Evolutionary conservation across 2,113 vertebrate genomes (phyloP), one percentile per base, ranked within the genome.

Genomic region (Galemys pyrenaicus): DNA sequence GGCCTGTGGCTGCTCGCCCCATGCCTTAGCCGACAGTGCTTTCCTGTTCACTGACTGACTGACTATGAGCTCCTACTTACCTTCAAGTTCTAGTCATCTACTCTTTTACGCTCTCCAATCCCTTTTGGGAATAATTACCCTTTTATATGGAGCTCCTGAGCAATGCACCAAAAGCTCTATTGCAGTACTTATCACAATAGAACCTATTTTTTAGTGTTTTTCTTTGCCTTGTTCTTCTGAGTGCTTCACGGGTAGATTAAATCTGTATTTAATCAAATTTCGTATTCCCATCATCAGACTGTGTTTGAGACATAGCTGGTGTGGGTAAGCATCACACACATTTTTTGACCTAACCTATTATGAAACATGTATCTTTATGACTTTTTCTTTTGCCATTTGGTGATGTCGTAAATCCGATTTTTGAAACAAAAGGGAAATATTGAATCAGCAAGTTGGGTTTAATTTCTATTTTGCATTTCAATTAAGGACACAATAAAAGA

Each of bases 351-450:
- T 73, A 60, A 65, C 82, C 62, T 94, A 7, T 70, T 78, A 58
- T 39, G 87, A 82, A 95, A 80, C 20, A 10, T n/a, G 5, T 78
- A 6, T 74, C 32, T 79, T 73, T 41, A 37, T 90, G 79, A 58
- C 35, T 22, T 17, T 44, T 87, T 77, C 51, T 84, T n/a, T 92
- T 60, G 64, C 19, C 12, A 58, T 58, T 79, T 83, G 74, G 9
- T 79, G 16, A 79, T 60, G 19, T 78, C 49, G 6, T 94, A 44
- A 91, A 62, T 85, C 64, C 22, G 19, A 60, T 49, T 67, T 56
- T 91, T 86, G n/a, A 83, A 89, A 67, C 9, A 46, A 79, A 78
- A 67, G 19, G 60, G 71, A 92, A 88, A 86, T 44, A 75, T 20
- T 39, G 68, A 85, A 35, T 77, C 54, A 68, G 46, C 70, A 39